Conservation (phyloP, 2,888 invertebrate species). For the Aphidius colemani region DNA sequence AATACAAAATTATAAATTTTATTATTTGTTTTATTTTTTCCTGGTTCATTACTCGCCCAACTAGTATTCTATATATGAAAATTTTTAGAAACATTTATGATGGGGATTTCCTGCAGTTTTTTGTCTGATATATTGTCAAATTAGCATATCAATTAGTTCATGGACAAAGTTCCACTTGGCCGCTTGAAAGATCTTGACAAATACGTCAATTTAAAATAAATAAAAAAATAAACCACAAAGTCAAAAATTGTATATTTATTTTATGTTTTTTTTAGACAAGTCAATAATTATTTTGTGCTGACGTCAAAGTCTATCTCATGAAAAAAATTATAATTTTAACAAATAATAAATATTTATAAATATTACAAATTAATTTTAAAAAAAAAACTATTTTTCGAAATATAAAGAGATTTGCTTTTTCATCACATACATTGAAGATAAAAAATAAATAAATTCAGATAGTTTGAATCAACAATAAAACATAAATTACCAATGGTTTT, state of each 20-base stretch:
- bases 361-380: too few relatives aligned
- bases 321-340: too few relatives aligned
- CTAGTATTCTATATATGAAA: background rate
- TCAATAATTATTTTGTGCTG: background rate
- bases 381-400: too few relatives aligned
- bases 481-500: too few relatives aligned
- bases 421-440: too few relatives aligned
- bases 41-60: slow-evolving; percentile 4
- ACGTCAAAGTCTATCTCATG: too few relatives aligned
- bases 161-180: background rate
- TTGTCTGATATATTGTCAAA: background rate
- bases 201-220: background rate
- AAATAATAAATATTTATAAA: too few relatives aligned
- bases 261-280: background rate
- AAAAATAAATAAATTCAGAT: too few relatives aligned
- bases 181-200: background rate
- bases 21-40: background rate
- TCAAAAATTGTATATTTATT: background rate
- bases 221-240: background rate
- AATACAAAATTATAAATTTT: too few relatives aligned
- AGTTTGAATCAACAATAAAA: too few relatives aligned
- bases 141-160: slow-evolving; percentile 1
- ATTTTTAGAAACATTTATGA: background rate
- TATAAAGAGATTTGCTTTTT: too few relatives aligned
- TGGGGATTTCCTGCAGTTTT: background rate